These are phyloP conservation scores for Flexamia atlantica DNA, from an alignment of 2,888 invertebrate species.

Conservation along the genomic window DNA sequence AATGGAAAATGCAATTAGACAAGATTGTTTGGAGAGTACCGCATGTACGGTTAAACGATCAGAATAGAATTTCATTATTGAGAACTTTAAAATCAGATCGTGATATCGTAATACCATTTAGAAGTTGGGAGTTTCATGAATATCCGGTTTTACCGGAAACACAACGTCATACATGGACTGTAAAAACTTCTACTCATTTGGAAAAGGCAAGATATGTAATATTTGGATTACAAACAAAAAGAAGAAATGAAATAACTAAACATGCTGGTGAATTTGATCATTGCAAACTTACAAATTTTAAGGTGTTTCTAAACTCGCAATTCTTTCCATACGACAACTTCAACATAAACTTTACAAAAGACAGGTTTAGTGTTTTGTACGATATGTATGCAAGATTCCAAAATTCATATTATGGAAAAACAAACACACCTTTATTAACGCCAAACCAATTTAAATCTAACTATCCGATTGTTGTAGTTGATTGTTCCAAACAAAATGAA, in stretches of 20 bases:
- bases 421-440: too few relatives aligned
- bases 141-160: slow-evolving; percentile 72
- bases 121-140: slow-evolving; percentile 73
- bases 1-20: slow-evolving; percentile 63
- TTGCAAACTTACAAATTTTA: slow-evolving; percentile 69
- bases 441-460: too few relatives aligned
- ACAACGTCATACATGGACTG: slow-evolving; percentile 71
- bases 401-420: too few relatives aligned
- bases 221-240: slow-evolving; percentile 73
- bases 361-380: too few relatives aligned
- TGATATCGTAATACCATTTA: slow-evolving; percentile 69
- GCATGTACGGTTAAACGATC: slow-evolving; percentile 67
- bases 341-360: too few relatives aligned
- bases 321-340: neutral
- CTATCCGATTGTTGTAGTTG: too few relatives aligned
- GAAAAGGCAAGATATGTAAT: slow-evolving; percentile 73
- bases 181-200: slow-evolving; percentile 71
- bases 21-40: slow-evolving; percentile 69
- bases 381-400: too few relatives aligned
- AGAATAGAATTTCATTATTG: slow-evolving; percentile 69
- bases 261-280: slow-evolving; percentile 64
- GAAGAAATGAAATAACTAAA: slow-evolving; percentile 70
- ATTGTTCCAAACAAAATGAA: too few relatives aligned
- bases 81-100: slow-evolving; percentile 63
- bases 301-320: slow-evolving; percentile 65